A percentile compares a stretch with the other conserved stretches of the same genome.
Evolutionary conservation across 2,113 vertebrate species (phyloP).

Genomic region (Corythaixoides concolor): DNA sequence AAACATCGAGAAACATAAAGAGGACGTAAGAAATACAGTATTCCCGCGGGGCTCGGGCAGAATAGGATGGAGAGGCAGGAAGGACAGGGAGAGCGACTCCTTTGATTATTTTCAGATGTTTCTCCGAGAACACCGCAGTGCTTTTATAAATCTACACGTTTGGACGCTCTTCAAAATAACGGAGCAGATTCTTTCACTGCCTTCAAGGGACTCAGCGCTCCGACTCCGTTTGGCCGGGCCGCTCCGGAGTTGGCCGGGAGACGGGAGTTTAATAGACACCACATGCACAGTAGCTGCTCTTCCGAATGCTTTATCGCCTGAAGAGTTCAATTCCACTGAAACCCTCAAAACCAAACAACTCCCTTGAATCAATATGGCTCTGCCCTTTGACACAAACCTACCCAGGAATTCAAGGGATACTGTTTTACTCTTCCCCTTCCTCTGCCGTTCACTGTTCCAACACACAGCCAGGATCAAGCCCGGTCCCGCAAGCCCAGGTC

Average conservation of each 20-base stretch:
- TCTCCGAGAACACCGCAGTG: neutral
- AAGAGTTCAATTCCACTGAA: neutral
- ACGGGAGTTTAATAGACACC: conserved; percentile 38
- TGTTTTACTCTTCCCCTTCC: neutral
- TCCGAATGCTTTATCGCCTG: neutral
- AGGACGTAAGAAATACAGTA: rapidly evolving
- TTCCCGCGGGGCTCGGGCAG: neutral
- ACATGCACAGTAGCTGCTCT: conserved; percentile 61
- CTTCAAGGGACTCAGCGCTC: neutral
- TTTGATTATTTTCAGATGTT: conserved; percentile 56
- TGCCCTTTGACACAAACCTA: neutral
- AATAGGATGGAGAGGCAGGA: neutral
- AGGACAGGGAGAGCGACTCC: conserved; percentile 27
- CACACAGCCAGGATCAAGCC: neutral
- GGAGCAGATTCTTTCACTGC: neutral
- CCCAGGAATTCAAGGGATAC: neutral
- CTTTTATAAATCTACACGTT: neutral
- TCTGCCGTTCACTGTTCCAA: rapidly evolving
- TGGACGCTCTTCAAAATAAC: neutral
- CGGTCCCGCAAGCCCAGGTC: neutral
- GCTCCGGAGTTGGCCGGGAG: neutral
- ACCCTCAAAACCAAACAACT: neutral
- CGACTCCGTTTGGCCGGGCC: neutral
- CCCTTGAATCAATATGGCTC: neutral
- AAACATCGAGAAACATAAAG: neutral